Percentiles rank a stretch among this genome's conserved stretches.
Conservation (phyloP, 1,140 invertebrate species). For the Atta cephalotes region DNA sequence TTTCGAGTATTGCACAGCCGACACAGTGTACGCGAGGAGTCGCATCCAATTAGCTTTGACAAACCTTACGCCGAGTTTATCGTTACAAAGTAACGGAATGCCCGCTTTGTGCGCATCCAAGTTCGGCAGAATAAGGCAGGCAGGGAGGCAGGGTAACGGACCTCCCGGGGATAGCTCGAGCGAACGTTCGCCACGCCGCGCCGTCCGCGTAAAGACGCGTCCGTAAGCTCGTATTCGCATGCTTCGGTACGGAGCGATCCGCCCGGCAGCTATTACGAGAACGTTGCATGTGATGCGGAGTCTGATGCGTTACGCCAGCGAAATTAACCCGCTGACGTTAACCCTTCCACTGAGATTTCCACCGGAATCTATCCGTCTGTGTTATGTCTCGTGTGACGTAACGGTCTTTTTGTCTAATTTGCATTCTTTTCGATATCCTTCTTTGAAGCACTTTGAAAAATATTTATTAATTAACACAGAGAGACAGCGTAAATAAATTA, state of each 20-base stretch:
- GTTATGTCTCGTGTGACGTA: background rate
- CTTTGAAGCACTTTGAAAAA: background rate
- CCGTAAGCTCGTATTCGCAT: background rate
- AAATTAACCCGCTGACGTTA: conserved; percentile 38
- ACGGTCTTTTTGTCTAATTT: background rate
- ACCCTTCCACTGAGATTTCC: conserved; percentile 43
- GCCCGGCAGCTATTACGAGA: conserved; percentile 41
- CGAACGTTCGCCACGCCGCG: background rate
- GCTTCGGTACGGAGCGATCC: conserved; percentile 28
- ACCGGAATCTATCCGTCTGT: conserved; percentile 30
- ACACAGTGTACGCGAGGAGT: conserved; percentile 40
- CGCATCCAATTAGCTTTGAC: conserved; percentile 64
- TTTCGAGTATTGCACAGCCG: conserved; percentile 38
- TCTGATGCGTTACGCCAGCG: conserved; percentile 7
- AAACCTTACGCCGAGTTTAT: conserved; percentile 60
- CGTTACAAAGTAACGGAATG: conserved; percentile 59
- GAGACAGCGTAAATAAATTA: background rate
- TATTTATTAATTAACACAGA: background rate
- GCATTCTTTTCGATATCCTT: background rate
- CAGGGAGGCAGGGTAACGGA: background rate
- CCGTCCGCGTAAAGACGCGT: conserved; percentile 34
- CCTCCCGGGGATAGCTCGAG: conserved; percentile 7
- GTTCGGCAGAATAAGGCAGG: conserved; percentile 15
- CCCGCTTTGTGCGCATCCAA: conserved; percentile 53
- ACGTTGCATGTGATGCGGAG: conserved; percentile 1